Conservation (phyloP, 2,888 invertebrate genomes). For the Drosophila rellima region DNA sequence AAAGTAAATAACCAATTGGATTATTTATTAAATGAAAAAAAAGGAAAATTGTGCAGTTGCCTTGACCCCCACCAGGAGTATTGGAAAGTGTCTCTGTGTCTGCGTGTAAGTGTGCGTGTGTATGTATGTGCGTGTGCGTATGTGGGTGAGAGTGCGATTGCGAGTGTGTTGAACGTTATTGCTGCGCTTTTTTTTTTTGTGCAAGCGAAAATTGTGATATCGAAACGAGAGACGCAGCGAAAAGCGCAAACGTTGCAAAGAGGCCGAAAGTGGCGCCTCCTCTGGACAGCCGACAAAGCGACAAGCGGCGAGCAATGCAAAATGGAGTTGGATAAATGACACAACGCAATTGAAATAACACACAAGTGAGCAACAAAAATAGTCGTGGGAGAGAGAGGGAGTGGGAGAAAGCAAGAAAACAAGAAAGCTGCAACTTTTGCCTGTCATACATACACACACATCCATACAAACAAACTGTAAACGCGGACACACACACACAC, state of each 20-base stretch:
- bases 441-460: constrained; percentile 21
- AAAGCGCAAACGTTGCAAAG: constrained; percentile 37
- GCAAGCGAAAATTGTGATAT: constrained; percentile 54
- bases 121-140: neutral
- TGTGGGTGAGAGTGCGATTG: neutral
- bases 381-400: neutral
- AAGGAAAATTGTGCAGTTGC: constrained; percentile 33
- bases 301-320: constrained; percentile 24
- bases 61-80: constrained; percentile 20
- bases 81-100: constrained; percentile 35
- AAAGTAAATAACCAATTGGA: constrained; percentile 29
- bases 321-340: constrained; percentile 60
- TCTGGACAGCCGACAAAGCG: constrained; percentile 19
- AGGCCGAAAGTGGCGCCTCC: constrained; percentile 22
- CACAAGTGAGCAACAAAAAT: constrained; percentile 19
- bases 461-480: constrained; percentile 15
- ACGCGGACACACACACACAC: constrained; percentile 20
- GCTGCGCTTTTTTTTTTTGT: constrained; percentile 60
- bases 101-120: constrained; percentile 16
- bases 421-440: constrained; percentile 39
- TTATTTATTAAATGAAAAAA: constrained; percentile 20
- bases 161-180: constrained; percentile 30
- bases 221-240: constrained; percentile 6
- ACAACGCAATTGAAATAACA: constrained; percentile 43
- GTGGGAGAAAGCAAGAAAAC: constrained; percentile 2